Evolutionary conservation across 2,113 vertebrate genomes (phyloP).

Genomic region (human): GRCh38 chr3:124065501-124066000

Average conservation of each 20-base stretch:
- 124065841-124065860: not conserved
- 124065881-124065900: not conserved
- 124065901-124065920: not conserved
- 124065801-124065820: not conserved
- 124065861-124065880: not conserved
- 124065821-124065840: not conserved
- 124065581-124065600: not conserved
- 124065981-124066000: not conserved
- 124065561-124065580: conserved; percentile 38
- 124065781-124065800: not conserved
- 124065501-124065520: conserved; percentile 6
- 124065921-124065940: not conserved
- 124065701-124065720: not conserved
- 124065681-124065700: not conserved
- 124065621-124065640: conserved; percentile 14
- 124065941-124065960: not conserved
- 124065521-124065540: not conserved
- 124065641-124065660: not conserved
- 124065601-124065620: conserved; percentile 25
- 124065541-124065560: not conserved
- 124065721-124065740: conserved; percentile 4
- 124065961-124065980: not conserved
- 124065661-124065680: not conserved
- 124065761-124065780: not conserved
- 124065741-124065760: not conserved